Evolutionary conservation across 2,888 invertebrate species (phyloP).

Genomic region (Latrodectus elegans): DNA sequence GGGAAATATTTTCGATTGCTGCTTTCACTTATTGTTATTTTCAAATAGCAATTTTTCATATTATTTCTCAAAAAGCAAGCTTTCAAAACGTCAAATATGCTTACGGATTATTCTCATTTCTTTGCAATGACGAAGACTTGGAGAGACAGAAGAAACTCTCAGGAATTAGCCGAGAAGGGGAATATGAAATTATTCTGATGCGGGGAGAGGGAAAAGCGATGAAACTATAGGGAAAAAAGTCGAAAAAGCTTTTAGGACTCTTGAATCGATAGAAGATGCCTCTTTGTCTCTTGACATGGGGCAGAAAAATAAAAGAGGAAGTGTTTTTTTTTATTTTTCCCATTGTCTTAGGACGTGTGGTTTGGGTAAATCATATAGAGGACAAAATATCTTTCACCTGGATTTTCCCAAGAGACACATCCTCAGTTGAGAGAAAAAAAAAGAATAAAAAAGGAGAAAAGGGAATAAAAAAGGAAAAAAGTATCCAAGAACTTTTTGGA

Average conservation of each 20-base stretch:
- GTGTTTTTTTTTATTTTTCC: slow-evolving; percentile 27
- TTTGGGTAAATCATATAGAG: slow-evolving; percentile 62
- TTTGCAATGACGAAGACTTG: neutral
- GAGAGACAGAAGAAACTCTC: neutral
- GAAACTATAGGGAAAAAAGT: neutral
- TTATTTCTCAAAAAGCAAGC: no score
- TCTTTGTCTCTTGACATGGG: slow-evolving; percentile 46
- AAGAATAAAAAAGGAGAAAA: neutral
- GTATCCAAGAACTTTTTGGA: no score
- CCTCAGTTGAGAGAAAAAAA: slow-evolving; percentile 17
- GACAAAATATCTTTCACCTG: slow-evolving; percentile 66
- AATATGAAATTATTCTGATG: neutral
- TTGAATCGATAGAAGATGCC: slow-evolving; percentile 44
- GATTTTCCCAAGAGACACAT: slow-evolving; percentile 56
- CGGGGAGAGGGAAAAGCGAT: neutral
- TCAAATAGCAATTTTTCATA: no score
- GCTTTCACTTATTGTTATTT: no score
- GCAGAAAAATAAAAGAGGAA: slow-evolving; percentile 50
- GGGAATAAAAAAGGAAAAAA: no score
- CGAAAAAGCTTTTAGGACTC: slow-evolving; percentile 14
- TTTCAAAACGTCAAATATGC: no score
- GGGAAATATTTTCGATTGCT: no score
- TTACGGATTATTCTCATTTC: neutral
- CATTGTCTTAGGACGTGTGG: neutral
- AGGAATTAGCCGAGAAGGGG: neutral